phyloP scores from a whole-genome alignment of 2,888 invertebrate genomes.

The Apomyelois bistriatella region DNA sequence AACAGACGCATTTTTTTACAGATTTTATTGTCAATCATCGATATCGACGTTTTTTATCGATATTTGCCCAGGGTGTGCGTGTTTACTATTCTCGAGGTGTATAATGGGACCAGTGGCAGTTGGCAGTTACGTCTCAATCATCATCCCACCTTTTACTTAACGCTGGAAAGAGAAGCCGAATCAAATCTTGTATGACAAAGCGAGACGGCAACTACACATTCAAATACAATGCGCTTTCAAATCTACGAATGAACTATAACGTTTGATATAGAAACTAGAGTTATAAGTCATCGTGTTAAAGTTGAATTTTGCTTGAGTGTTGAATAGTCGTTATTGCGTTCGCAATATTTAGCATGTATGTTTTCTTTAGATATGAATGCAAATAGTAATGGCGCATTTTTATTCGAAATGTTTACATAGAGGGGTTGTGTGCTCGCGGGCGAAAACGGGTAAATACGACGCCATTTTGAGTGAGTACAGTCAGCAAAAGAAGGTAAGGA shows the following conservation, averaged over 20 bases:
- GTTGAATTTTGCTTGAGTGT: constrained; percentile 24
- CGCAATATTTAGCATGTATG: constrained; percentile 76
- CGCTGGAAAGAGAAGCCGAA: constrained; percentile 42
- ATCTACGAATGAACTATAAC: constrained; percentile 38
- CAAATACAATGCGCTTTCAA: constrained; percentile 56
- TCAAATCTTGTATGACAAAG: constrained; percentile 25
- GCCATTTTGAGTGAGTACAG: constrained; percentile 70
- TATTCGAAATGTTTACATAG: constrained; percentile 77
- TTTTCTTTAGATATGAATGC: constrained; percentile 80
- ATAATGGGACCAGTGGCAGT: constrained; percentile 78
- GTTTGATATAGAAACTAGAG: constrained; percentile 11
- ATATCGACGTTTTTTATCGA: constrained; percentile 27
- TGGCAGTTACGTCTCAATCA: constrained; percentile 78
- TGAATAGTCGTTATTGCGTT: constrained; percentile 40
- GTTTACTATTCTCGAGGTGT: constrained; percentile 67
- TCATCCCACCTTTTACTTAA: constrained; percentile 73
- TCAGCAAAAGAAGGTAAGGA: constrained; percentile 50
- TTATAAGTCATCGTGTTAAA: constrained; percentile 19
- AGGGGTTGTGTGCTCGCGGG: constrained; percentile 48
- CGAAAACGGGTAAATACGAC: constrained; percentile 50
- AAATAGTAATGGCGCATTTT: constrained; percentile 80
- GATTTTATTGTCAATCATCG: constrained; percentile 22
- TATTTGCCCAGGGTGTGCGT: constrained; percentile 28
- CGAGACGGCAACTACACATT: constrained; percentile 52
- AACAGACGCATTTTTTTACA: no score